These are phyloP conservation scores for Heliconius ethilla DNA, from an alignment of 2,888 invertebrate species.

Conservation along the genomic window DNA sequence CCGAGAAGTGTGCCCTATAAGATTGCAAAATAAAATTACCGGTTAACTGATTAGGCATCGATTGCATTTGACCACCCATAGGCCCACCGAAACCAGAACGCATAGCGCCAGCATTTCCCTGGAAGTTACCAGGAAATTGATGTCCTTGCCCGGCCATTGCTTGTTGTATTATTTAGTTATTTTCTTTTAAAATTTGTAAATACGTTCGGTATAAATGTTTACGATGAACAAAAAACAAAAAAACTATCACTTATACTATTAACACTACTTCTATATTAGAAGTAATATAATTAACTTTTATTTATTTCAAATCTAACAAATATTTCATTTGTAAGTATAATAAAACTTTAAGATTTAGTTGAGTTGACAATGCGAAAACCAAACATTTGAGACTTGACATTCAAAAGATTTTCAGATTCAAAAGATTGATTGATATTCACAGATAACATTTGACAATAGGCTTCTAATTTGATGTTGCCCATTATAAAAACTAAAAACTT, in stretches of 20 bases:
- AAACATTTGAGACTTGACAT: background rate
- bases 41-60: constrained; percentile 82
- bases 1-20: too few species aligned
- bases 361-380: background rate
- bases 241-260: background rate
- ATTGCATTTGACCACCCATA: constrained; percentile 82
- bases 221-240: background rate
- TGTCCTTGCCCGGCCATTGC: constrained; percentile 87
- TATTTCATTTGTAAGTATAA: background rate
- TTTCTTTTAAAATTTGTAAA: background rate
- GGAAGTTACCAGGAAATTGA: constrained; percentile 86
- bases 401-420: background rate
- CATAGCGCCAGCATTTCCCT: constrained; percentile 84
- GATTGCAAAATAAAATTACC: constrained; percentile 55
- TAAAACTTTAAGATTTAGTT: background rate
- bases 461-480: background rate
- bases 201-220: too few species aligned
- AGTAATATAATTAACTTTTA: background rate
- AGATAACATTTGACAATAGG: background rate
- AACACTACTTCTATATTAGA: background rate
- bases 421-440: too few species aligned
- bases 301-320: background rate
- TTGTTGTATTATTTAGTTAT: background rate
- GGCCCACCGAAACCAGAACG: constrained; percentile 84
- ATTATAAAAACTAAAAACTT: background rate